Evolutionary conservation across 2,797 vertebrate genomes (phyloP).

Genomic region (Cuculus canorus): DNA sequence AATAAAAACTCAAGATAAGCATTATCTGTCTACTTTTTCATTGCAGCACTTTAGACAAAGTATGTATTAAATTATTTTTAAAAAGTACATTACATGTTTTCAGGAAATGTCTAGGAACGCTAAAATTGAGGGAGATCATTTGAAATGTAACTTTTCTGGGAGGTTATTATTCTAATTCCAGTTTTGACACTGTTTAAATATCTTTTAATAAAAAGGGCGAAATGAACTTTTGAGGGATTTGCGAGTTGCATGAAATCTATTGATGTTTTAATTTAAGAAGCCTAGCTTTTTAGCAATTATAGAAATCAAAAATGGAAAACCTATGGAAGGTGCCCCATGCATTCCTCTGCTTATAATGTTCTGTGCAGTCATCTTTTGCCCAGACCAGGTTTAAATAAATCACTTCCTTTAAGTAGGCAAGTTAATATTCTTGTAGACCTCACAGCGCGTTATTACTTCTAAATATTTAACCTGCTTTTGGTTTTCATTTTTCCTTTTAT

Average conservation of each 20-base stretch:
- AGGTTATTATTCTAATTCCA: constrained; percentile 54
- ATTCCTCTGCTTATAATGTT: background rate
- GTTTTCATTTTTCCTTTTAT: background rate
- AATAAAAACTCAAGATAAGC: constrained; percentile 77
- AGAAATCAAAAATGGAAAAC: constrained; percentile 43
- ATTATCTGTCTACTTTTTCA: constrained; percentile 80
- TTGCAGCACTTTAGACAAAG: constrained; percentile 63
- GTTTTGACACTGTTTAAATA: constrained; percentile 60
- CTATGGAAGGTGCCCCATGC: background rate
- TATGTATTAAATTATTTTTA: constrained; percentile 62
- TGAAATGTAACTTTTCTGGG: constrained; percentile 55
- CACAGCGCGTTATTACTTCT: background rate
- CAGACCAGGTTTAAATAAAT: constrained; percentile 36
- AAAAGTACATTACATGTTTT: constrained; percentile 66
- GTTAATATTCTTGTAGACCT: background rate
- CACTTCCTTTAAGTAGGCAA: background rate
- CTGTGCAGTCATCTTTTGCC: constrained; percentile 14
- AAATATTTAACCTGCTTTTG: background rate
- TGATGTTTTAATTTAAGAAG: constrained; percentile 56
- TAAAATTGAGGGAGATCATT: constrained; percentile 42
- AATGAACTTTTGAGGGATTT: constrained; percentile 57
- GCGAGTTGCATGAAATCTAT: constrained; percentile 23
- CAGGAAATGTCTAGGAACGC: constrained; percentile 44
- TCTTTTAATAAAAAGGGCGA: constrained; percentile 25
- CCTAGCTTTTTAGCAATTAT: constrained; percentile 45